Conservation (phyloP, 2,113 vertebrate species). For the Forbesichthys agassizii region DNA sequence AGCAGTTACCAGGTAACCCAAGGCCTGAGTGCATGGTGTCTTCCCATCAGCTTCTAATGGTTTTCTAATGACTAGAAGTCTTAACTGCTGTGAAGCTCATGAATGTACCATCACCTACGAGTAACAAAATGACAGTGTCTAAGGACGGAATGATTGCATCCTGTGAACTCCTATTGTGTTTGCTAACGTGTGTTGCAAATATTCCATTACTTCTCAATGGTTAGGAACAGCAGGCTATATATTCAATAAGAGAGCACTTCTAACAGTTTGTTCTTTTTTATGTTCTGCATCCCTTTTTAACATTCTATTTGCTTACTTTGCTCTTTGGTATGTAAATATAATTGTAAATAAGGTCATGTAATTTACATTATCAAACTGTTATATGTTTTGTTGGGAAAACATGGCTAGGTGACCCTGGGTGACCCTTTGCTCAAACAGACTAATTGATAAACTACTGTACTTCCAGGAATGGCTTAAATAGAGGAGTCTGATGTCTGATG, state of each 20-base stretch:
- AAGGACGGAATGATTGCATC: slow-evolving; percentile 23
- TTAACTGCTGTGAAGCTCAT: slow-evolving; percentile 9
- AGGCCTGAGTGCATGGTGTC: slow-evolving; percentile 60
- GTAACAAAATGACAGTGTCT: slow-evolving; percentile 25
- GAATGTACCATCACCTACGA: slow-evolving; percentile 1
- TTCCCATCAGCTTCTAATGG: slow-evolving; percentile 28
- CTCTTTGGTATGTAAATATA: neutral
- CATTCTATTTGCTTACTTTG: slow-evolving; percentile 23
- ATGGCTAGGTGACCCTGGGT: slow-evolving; percentile 26
- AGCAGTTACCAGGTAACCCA: slow-evolving; percentile 76
- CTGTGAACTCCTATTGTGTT: slow-evolving; percentile 1
- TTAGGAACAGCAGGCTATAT: slow-evolving; percentile 8
- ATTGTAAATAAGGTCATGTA: neutral
- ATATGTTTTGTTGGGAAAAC: slow-evolving; percentile 45
- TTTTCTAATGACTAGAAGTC: slow-evolving; percentile 28
- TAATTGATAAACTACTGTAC: slow-evolving; percentile 7
- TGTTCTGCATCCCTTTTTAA: slow-evolving; percentile 44
- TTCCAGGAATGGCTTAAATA: slow-evolving; percentile 17
- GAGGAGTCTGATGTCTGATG: slow-evolving; percentile 6
- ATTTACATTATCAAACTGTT: neutral
- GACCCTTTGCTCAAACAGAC: neutral
- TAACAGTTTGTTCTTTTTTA: slow-evolving; percentile 23
- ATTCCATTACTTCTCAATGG: neutral
- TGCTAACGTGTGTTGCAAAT: slow-evolving; percentile 38
- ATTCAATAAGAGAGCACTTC: slow-evolving; percentile 7